These are phyloP conservation scores for Gastracanthus pulcherrimus DNA, from an alignment of 2,888 invertebrate species.

Conservation along the genomic window DNA sequence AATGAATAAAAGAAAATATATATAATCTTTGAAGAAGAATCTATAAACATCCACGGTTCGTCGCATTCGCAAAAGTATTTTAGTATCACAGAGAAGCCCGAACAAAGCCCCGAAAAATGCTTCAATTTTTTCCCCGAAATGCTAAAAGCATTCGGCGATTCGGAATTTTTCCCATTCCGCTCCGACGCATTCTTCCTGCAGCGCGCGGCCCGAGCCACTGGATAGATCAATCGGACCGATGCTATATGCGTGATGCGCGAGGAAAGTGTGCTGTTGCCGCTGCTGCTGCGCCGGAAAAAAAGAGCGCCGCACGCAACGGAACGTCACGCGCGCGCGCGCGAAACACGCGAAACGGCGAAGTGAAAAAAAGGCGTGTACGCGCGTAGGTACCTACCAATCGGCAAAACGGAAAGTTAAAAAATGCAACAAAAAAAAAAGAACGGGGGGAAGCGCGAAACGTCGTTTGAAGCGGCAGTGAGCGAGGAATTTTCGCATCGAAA, in stretches of 20 bases:
- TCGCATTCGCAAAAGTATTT: neutral
- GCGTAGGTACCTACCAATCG: too few species aligned
- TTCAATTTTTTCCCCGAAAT: neutral
- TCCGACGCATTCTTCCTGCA: conserved; percentile 4
- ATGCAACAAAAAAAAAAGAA: conserved; percentile 11
- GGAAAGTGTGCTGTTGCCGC: too few species aligned
- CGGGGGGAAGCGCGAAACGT: conserved; percentile 29
- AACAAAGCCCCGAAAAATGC: too few species aligned
- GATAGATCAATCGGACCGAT: conserved; percentile 43
- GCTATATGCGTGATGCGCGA: too few species aligned
- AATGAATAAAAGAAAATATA: too few species aligned
- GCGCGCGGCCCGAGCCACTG: neutral
- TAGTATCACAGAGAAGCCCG: neutral
- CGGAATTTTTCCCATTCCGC: conserved; percentile 14
- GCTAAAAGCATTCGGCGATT: conserved; percentile 14
- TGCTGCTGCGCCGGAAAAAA: too few species aligned
- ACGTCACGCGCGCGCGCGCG: neutral
- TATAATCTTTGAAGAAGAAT: too few species aligned
- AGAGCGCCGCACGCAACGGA: too few species aligned
- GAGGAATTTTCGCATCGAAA: conserved; percentile 47
- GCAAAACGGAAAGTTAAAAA: neutral
- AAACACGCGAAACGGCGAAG: too few species aligned
- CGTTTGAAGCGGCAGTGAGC: conserved; percentile 32
- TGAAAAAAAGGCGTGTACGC: neutral
- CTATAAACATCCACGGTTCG: too few species aligned